These are phyloP conservation scores for Gymnocheta viridis DNA, from an alignment of 2,888 invertebrate species.

Conservation along the genomic window DNA sequence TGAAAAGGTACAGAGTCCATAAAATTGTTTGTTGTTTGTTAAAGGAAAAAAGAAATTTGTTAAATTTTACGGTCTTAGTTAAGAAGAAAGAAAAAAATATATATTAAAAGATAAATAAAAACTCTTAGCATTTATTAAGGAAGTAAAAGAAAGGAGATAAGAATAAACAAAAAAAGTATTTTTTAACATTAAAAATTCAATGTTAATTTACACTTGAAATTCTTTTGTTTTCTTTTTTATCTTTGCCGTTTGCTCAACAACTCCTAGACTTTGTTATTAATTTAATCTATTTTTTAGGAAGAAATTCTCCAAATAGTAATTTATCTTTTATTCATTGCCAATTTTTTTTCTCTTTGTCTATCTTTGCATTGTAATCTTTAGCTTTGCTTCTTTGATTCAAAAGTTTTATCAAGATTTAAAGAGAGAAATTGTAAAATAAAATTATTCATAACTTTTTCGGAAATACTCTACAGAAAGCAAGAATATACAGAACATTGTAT, in stretches of 20 bases:
- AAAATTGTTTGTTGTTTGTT: conserved; percentile 36
- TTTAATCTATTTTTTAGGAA: conserved; percentile 5
- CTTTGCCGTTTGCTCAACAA: conserved; percentile 12
- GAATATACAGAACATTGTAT: neutral
- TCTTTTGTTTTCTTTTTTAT: conserved; percentile 27
- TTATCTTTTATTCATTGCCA: conserved; percentile 54
- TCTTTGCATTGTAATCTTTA: conserved; percentile 1
- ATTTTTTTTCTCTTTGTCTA: neutral
- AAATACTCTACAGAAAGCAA: neutral
- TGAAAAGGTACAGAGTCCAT: conserved; percentile 4
- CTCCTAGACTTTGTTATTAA: conserved; percentile 13
- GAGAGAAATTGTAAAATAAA: neutral
- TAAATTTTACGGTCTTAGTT: conserved; percentile 11
- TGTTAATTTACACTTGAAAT: conserved; percentile 71
- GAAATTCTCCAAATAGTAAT: conserved; percentile 33
- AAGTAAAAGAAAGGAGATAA: conserved; percentile 12
- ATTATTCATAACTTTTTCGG: neutral
- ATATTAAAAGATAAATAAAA: conserved; percentile 34
- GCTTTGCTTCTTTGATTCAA: conserved; percentile 41
- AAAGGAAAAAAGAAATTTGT: conserved; percentile 19
- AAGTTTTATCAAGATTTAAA: conserved; percentile 22
- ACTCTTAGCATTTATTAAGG: conserved; percentile 34
- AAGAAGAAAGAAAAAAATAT: conserved; percentile 40
- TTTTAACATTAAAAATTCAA: conserved; percentile 67
- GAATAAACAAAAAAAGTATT: conserved; percentile 48